Conservation (phyloP, 2,888 invertebrate species). For the Lasioglossum figueresi region DNA sequence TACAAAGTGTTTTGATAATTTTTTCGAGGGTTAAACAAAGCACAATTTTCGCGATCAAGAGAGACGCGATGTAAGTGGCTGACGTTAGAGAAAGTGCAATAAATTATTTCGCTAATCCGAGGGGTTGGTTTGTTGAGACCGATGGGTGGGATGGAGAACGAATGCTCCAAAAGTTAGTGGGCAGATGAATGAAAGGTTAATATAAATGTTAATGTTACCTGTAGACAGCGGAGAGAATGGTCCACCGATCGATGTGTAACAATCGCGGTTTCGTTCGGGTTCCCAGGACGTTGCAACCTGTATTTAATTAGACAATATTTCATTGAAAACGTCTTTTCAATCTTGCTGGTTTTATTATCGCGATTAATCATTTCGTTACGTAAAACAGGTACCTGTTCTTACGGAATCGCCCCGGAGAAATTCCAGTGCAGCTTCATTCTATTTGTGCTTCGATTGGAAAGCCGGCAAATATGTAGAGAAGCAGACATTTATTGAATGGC, state of each 20-base stretch:
- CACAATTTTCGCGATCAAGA: conserved; percentile 26
- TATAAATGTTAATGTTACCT: conserved; percentile 57
- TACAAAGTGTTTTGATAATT: neutral
- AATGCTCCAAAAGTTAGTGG: conserved; percentile 51
- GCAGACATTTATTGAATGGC: neutral
- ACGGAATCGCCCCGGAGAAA: neutral
- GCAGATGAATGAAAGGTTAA: conserved; percentile 57
- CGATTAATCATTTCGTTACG: neutral
- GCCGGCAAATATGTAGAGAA: neutral
- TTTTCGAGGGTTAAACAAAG: conserved; percentile 17
- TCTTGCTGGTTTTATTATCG: neutral
- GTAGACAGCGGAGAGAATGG: conserved; percentile 37
- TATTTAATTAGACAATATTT: conserved; percentile 10
- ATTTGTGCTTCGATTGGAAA: neutral
- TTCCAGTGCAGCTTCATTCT: neutral
- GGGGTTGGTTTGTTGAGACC: conserved; percentile 46
- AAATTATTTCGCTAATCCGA: conserved; percentile 63
- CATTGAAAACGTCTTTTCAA: neutral
- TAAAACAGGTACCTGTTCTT: neutral
- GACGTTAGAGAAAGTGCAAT: conserved; percentile 61
- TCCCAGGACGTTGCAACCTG: neutral
- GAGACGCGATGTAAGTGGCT: conserved; percentile 49
- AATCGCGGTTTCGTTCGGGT: conserved; percentile 22
- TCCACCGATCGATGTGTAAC: conserved; percentile 42
- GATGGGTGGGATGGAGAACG: conserved; percentile 53